These are phyloP conservation scores for Helicoverpa armigera DNA, from an alignment of 1,140 invertebrate species.

Conservation along the genomic window DNA sequence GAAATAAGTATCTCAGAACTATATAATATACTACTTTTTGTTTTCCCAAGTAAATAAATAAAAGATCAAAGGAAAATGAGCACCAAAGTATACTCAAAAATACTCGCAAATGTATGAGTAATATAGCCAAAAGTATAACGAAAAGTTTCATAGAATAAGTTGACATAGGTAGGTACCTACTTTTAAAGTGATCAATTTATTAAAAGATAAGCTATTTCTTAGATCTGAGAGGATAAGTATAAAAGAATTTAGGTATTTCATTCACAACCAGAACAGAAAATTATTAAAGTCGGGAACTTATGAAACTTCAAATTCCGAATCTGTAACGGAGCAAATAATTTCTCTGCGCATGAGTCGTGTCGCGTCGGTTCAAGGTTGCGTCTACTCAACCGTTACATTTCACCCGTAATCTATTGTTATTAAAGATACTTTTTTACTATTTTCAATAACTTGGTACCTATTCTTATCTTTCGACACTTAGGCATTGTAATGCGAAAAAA, in stretches of 20 bases:
- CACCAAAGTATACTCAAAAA: too few species aligned
- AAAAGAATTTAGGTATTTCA: background rate
- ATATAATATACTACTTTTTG: too few species aligned
- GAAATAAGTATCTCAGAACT: background rate
- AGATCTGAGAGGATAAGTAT: background rate
- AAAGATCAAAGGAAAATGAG: too few species aligned
- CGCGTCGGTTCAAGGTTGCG: constrained; percentile 55
- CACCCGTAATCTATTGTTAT: constrained; percentile 10
- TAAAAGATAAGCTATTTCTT: background rate
- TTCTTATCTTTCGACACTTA: too few species aligned
- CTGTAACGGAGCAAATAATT: constrained; percentile 17
- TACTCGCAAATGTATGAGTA: too few species aligned
- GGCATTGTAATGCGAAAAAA: too few species aligned
- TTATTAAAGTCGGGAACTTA: background rate
- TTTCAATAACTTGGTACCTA: background rate
- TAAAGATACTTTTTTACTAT: background rate
- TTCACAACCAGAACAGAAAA: background rate
- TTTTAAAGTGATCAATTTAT: too few species aligned
- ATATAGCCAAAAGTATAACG: too few species aligned
- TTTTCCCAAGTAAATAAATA: too few species aligned
- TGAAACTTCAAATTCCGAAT: constrained; percentile 18
- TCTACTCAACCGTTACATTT: constrained; percentile 56
- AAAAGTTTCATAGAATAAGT: too few species aligned
- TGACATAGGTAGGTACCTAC: too few species aligned
- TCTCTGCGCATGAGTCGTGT: constrained; percentile 42